These are phyloP conservation scores for Tragulus kanchil DNA, from an alignment of 2,113 vertebrate genomes.

Conservation along the genomic window DNA sequence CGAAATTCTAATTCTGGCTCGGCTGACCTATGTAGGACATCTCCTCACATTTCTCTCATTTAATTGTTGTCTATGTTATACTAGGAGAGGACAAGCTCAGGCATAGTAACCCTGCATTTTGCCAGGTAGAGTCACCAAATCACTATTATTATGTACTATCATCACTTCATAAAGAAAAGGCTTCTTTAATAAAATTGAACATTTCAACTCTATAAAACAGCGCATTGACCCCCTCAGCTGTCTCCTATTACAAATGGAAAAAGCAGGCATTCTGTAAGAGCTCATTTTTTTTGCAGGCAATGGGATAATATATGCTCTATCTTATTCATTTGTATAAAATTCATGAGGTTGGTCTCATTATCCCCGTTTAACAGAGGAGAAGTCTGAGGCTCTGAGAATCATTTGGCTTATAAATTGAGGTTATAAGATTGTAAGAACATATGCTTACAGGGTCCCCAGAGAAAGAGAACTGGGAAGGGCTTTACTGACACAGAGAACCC, in stretches of 20 bases:
- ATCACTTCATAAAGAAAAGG: not conserved
- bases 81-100: not conserved
- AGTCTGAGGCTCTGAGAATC: not conserved
- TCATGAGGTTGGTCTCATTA: not conserved
- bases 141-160: not conserved
- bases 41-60: not conserved
- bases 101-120: not conserved
- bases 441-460: not conserved
- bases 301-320: not conserved
- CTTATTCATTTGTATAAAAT: not conserved
- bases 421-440: not conserved
- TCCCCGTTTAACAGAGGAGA: not conserved
- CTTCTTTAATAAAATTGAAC: conserved; percentile 8
- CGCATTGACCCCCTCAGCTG: not conserved
- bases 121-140: not conserved
- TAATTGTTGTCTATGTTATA: not conserved
- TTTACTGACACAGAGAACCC: not conserved
- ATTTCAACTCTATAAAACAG: not conserved
- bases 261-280: not conserved
- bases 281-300: not conserved
- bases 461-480: not conserved
- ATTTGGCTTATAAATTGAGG: not conserved
- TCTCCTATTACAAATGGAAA: not conserved
- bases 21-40: not conserved
- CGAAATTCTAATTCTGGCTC: not conserved